These are phyloP conservation scores for Zoanthus sociatus DNA, from an alignment of 92 coral and sea anemone genomes.

Conservation along the genomic window DNA sequence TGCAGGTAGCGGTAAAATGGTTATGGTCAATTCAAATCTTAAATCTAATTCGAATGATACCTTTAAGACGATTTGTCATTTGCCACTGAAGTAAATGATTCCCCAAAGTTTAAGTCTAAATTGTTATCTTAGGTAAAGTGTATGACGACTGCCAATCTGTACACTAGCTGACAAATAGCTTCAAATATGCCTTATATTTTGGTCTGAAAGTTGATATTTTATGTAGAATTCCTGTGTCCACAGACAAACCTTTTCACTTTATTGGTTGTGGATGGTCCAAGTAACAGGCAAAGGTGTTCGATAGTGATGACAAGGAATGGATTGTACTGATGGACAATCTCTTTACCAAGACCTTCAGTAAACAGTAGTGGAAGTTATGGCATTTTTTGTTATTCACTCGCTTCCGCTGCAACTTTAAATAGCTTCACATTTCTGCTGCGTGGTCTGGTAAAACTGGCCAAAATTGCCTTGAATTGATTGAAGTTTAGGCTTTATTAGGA, in stretches of 20 bases:
- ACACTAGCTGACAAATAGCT: not conserved
- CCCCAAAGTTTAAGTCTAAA: not conserved
- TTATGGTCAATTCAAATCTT: not conserved
- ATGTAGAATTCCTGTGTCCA: not conserved
- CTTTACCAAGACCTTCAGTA: slow-evolving; percentile 54
- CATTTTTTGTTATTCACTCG: too few relatives aligned
- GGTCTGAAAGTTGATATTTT: not conserved
- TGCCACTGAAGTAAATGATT: not conserved
- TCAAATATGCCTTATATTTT: not conserved
- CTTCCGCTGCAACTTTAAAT: not conserved
- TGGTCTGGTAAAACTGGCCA: not conserved
- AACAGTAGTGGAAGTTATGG: too few relatives aligned
- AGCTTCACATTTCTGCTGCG: not conserved
- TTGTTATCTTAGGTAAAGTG: too few relatives aligned
- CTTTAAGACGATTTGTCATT: not conserved
- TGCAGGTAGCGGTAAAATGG: too few relatives aligned
- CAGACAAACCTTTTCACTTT: slow-evolving; percentile 45
- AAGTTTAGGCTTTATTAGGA: not conserved
- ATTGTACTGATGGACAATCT: slow-evolving; percentile 48
- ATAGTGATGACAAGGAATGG: slow-evolving; percentile 47
- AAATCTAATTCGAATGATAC: not conserved
- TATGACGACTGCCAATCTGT: not conserved
- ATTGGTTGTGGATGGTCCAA: slow-evolving; percentile 70
- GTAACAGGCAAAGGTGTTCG: slow-evolving; percentile 14
- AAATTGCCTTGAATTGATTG: not conserved